phyloP scores from a whole-genome alignment of 2,113 vertebrate species.

The Vulpes ferrilata region DNA sequence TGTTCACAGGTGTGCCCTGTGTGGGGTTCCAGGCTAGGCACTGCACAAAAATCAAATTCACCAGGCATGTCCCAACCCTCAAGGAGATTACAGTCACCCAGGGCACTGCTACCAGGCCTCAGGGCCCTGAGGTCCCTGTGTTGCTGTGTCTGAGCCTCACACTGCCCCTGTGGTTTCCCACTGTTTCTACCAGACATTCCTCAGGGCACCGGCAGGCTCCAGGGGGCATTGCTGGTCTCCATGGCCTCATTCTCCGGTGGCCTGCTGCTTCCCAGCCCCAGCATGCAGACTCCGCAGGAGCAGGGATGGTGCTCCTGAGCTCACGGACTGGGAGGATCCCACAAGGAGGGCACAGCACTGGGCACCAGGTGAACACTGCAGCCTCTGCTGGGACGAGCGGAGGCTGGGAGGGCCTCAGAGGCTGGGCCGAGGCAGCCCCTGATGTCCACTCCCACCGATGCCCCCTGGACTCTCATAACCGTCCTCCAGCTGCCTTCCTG shows the following conservation, averaged over 20 bases:
- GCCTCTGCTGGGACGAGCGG: accelerated
- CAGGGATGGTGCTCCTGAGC: neutral
- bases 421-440: neutral
- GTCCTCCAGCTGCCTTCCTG: neutral
- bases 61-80: neutral
- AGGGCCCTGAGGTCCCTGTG: neutral
- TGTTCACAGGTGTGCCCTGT: neutral
- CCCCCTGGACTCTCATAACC: neutral
- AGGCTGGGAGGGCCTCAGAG: neutral
- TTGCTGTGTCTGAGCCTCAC: neutral
- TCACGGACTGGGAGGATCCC: accelerated
- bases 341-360: accelerated
- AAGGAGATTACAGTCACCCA: accelerated
- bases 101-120: neutral
- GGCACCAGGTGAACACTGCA: neutral
- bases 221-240: neutral
- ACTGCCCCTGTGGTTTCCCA: neutral
- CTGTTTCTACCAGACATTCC: neutral
- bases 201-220: too few relatives aligned
- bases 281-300: neutral
- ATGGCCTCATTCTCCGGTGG: neutral
- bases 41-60: neutral
- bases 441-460: accelerated
- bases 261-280: neutral
- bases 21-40: accelerated